Percentiles rank a stretch among this genome's conserved stretches.
These are phyloP conservation scores for Apantesis nais DNA, from an alignment of 2,888 invertebrate genomes.

Conservation along the genomic window DNA sequence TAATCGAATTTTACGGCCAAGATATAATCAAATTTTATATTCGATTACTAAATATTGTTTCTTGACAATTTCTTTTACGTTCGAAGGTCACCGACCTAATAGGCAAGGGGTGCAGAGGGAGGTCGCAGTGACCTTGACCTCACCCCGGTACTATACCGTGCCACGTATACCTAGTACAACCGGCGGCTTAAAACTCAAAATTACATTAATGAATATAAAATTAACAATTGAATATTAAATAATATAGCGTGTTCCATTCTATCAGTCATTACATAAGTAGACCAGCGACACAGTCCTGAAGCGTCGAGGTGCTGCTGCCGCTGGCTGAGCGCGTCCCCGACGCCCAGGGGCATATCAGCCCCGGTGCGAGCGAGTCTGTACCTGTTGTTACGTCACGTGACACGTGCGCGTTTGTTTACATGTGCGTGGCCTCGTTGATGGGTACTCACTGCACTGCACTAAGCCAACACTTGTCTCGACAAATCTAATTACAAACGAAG, in stretches of 20 bases:
- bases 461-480: neutral
- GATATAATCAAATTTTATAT: conserved; percentile 20
- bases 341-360: neutral
- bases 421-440: neutral
- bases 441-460: neutral
- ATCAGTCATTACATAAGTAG: conserved; percentile 32
- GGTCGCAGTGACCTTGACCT: conserved; percentile 36
- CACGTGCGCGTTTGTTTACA: conserved; percentile 15
- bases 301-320: conserved; percentile 19
- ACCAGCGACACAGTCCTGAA: conserved; percentile 31
- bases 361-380: neutral
- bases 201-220: neutral
- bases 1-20: conserved; percentile 26
- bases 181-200: neutral
- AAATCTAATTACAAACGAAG: conserved; percentile 10
- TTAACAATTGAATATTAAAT: conserved; percentile 22
- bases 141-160: conserved; percentile 2
- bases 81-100: conserved; percentile 19
- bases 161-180: neutral
- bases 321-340: neutral
- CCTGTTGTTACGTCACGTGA: conserved; percentile 7
- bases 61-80: conserved; percentile 17
- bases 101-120: conserved; percentile 1
- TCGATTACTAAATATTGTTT: conserved; percentile 26
- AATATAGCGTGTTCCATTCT: conserved; percentile 27